Evolutionary conservation across 1,140 invertebrate species (phyloP).

Genomic region (Megalopta genalis): DNA sequence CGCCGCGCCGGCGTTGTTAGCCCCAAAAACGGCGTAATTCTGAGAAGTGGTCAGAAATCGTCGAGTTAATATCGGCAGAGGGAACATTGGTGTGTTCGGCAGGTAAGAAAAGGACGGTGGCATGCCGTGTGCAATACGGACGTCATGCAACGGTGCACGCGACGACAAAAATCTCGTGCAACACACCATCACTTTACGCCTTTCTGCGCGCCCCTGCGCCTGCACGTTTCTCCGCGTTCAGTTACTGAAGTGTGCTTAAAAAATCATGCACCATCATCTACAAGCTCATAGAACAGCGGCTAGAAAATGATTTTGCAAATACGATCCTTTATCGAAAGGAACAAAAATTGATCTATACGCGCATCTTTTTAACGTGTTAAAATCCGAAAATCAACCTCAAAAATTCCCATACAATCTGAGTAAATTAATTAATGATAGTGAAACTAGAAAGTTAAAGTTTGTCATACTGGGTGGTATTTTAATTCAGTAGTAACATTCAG

Average conservation of each 20-base stretch:
- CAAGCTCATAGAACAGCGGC: not conserved
- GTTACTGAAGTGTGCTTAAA: conserved; percentile 21
- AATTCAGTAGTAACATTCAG: too few relatives aligned
- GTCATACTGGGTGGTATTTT: too few relatives aligned
- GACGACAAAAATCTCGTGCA: conserved; percentile 61
- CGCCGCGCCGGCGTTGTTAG: conserved; percentile 39
- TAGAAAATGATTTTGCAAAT: too few relatives aligned
- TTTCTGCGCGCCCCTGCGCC: conserved; percentile 27
- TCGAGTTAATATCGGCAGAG: conserved; percentile 57
- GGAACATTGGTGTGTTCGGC: conserved; percentile 48
- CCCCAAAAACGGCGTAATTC: conserved; percentile 59
- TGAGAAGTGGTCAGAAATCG: conserved; percentile 60
- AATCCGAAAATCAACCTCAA: too few relatives aligned
- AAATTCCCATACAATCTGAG: too few relatives aligned
- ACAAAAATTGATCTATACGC: too few relatives aligned
- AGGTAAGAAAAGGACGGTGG: conserved; percentile 50
- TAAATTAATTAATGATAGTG: too few relatives aligned
- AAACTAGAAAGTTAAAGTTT: too few relatives aligned
- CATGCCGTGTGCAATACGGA: conserved; percentile 57
- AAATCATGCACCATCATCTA: not conserved
- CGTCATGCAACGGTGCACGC: conserved; percentile 64
- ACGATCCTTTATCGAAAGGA: too few relatives aligned
- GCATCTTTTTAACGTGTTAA: too few relatives aligned
- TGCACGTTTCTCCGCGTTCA: conserved; percentile 7
- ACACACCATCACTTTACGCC: conserved; percentile 54